Conservation (phyloP, 2,888 invertebrate genomes). For the Sepioteuthis lessoniana region DNA sequence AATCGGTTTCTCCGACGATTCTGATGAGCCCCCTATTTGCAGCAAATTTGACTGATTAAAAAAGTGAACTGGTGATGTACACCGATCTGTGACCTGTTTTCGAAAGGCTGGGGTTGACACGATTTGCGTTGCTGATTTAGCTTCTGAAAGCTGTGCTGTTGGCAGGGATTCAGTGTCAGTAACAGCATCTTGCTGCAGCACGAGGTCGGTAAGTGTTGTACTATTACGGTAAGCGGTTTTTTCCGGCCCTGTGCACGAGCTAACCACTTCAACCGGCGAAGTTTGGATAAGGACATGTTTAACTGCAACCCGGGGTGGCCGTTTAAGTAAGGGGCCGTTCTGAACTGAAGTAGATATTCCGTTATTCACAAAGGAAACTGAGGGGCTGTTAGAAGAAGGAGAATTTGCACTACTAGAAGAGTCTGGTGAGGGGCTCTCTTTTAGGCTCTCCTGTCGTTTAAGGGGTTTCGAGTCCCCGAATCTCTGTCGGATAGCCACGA, state of each 20-base stretch:
- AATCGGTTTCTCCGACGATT: background rate
- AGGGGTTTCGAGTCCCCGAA: background rate
- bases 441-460: background rate
- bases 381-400: background rate
- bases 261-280: background rate
- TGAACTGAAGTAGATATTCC: background rate
- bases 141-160: background rate
- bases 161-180: background rate
- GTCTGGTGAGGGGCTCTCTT: background rate
- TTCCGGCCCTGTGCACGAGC: background rate
- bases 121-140: background rate
- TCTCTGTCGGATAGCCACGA: background rate
- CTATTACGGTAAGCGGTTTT: background rate
- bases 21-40: background rate
- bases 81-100: background rate
- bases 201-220: background rate
- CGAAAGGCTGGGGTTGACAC: background rate
- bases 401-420: background rate
- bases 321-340: background rate
- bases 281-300: background rate
- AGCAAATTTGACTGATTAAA: background rate
- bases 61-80: background rate
- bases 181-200: background rate
- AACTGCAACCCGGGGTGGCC: background rate
- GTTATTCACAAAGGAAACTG: background rate